Evolutionary conservation across 2,113 vertebrate species (phyloP), one percentile per base, ranked within the genome.

Genomic region (Silurus glanis): DNA sequence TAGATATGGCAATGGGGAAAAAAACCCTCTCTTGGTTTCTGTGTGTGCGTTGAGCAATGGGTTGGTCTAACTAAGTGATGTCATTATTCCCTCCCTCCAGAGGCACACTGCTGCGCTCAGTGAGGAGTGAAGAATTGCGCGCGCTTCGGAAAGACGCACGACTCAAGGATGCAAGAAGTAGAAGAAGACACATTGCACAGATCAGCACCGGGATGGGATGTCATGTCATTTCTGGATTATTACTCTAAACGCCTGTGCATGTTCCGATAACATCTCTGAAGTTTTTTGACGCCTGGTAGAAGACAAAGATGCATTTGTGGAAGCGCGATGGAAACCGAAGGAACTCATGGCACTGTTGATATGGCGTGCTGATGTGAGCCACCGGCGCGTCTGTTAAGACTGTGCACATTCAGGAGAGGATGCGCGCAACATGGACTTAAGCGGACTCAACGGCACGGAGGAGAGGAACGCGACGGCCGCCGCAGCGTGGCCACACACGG

Each of bases 401-500:
- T 85, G 61, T 69, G 62, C 64, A 82, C 51, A 80, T 66, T 28
- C 49, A 28, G 25, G 80, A 74, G 81, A 86, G 21, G 61, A 88
- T 87, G 87, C 81, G 86, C 83, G 76, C 89, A 87, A n/a, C 69
- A 87, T 89, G 89, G 80, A 75, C 86, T 59, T 80, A 19, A 85
- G 49, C 28, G 87, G 9, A 74, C 53, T 28, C 17, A 94, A 94
- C 88, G 92, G 86, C 59, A 92, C 94, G 88, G 92, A 92, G 49
- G 92, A 93, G 51, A n/a, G 2, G 0, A 4, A 89, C 37, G 88
- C 85, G 0, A 16, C 94, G 10, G 90, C 82, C 55, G 85, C 93
- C 8, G 90, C 84, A 51, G 86, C 88, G 47, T 80, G 91, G 87
- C 90, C 88, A 59, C 95, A 97, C 92, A 95, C 95, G 0, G 94